These are phyloP conservation scores for Sinella curviseta DNA, from an alignment of 1,140 invertebrate genomes.

Conservation along the genomic window DNA sequence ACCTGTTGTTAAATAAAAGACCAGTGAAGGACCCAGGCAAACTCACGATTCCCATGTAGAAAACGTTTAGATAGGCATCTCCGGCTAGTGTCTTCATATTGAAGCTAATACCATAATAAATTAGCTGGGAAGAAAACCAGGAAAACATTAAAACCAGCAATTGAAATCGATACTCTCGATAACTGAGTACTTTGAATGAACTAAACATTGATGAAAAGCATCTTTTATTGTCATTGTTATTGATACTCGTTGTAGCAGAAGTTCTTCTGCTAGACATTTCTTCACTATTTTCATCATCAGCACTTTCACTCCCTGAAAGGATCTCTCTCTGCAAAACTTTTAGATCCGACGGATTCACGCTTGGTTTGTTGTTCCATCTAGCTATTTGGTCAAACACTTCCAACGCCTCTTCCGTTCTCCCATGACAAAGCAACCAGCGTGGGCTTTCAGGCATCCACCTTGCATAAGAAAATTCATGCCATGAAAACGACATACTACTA, in stretches of 20 bases:
- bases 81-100: constrained; percentile 38
- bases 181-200: constrained; percentile 13
- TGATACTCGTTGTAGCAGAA: too few relatives aligned
- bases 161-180: constrained; percentile 25
- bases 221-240: not conserved
- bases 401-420: constrained; percentile 38
- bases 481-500: not conserved
- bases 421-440: constrained; percentile 41
- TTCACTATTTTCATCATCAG: too few relatives aligned
- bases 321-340: not conserved
- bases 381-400: constrained; percentile 43
- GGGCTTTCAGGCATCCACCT: constrained; percentile 47
- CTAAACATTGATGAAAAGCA: not conserved
- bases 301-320: not conserved
- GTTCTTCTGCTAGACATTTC: too few relatives aligned
- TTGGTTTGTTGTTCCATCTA: constrained; percentile 38
- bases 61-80: constrained; percentile 38
- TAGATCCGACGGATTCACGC: constrained; percentile 12
- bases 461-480: not conserved
- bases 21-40: constrained; percentile 39
- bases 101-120: constrained; percentile 35
- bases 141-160: constrained; percentile 27
- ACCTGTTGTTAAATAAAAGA: constrained; percentile 44
- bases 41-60: constrained; percentile 41
- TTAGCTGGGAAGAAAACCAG: constrained; percentile 27